phyloP scores from a whole-genome alignment of 2,113 vertebrate genomes.

The Grallaria varia region DNA sequence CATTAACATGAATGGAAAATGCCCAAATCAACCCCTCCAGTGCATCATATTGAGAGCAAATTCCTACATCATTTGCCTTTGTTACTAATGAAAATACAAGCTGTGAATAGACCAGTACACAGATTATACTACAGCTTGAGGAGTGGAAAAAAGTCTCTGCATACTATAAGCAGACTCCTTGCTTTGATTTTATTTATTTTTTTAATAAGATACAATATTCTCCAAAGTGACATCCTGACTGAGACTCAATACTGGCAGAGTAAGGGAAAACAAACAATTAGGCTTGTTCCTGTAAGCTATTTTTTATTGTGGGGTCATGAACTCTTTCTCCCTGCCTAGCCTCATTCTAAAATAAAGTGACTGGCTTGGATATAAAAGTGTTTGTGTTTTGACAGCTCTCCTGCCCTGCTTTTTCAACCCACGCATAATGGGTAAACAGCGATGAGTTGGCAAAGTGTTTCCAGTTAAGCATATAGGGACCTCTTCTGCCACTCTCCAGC shows the following conservation, averaged over 20 bases:
- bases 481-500: neutral
- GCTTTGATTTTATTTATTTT: neutral
- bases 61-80: neutral
- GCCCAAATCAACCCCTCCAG: neutral
- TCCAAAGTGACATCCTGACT: neutral
- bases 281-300: neutral
- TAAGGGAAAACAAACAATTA: constrained; percentile 29
- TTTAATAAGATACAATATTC: neutral
- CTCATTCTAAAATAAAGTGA: constrained; percentile 23
- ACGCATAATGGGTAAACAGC: neutral
- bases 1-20: neutral
- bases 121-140: neutral
- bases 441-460: constrained; percentile 18
- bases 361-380: neutral
- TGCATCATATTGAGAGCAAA: neutral
- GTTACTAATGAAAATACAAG: neutral
- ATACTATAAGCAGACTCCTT: neutral
- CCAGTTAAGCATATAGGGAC: constrained; percentile 30
- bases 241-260: neutral
- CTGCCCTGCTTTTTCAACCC: constrained; percentile 2
- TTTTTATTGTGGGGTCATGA: neutral
- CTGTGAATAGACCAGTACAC: neutral
- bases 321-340: neutral
- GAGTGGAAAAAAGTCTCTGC: neutral
- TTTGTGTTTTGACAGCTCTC: constrained; percentile 53